phyloP scores from a whole-genome alignment of 1,140 invertebrate genomes.

The Phenacoccus solenopsis region DNA sequence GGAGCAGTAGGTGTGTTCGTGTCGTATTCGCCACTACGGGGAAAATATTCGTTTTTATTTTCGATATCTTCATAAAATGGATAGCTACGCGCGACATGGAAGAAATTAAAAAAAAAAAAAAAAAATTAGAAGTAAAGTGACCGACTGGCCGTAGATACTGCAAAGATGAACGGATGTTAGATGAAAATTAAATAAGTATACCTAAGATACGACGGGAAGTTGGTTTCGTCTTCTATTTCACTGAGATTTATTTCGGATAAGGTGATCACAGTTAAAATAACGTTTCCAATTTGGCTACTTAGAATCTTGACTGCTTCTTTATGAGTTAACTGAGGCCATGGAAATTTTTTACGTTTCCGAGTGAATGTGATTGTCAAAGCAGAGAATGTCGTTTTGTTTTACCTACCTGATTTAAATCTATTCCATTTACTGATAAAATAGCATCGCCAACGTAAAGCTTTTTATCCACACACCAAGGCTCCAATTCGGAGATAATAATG shows the following conservation, averaged over 20 bases:
- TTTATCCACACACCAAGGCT: constrained; percentile 58
- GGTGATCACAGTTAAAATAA: constrained; percentile 45
- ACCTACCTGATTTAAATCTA: constrained; percentile 35
- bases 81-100: too few relatives aligned
- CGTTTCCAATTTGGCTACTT: constrained; percentile 52
- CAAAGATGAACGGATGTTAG: too few relatives aligned
- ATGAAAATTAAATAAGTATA: neutral
- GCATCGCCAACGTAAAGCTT: constrained; percentile 66
- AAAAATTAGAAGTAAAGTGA: too few relatives aligned
- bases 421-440: constrained; percentile 63
- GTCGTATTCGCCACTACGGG: too few relatives aligned
- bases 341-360: neutral
- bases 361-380: too few relatives aligned
- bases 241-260: constrained; percentile 54
- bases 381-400: too few relatives aligned
- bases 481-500: constrained; percentile 72
- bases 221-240: constrained; percentile 42
- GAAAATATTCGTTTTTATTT: too few relatives aligned
- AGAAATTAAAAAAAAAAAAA: too few relatives aligned
- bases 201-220: constrained; percentile 37
- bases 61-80: too few relatives aligned
- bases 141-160: too few relatives aligned
- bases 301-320: constrained; percentile 59
- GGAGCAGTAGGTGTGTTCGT: too few relatives aligned
- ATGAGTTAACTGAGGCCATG: constrained; percentile 42